Evolutionary conservation across 2,113 vertebrate species (phyloP), one percentile per base, ranked within the genome.

Genomic region (Festucalex cinctus): DNA sequence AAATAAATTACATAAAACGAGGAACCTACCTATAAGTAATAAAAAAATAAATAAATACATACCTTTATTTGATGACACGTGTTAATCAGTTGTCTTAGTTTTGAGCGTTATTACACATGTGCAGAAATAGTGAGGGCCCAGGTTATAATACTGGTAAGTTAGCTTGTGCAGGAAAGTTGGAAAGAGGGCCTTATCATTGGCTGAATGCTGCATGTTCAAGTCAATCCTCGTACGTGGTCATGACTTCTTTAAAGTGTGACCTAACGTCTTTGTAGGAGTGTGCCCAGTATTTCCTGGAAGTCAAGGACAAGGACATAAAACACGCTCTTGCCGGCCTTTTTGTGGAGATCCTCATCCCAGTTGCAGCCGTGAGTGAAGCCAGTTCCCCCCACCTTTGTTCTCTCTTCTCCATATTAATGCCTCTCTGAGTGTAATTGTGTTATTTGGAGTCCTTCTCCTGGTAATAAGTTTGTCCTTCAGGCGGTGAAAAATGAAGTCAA

Each of bases 401-500:
- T 62, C n/a, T 14, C n/a, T 35, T 22, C 20, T 66, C 32, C 2
- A 8, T 0, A 9, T 51, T 12, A 17, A 14, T 48, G 6, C 59
- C 53, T 39, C 13, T 41, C 63, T 6, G 0, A 16, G 6, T 64
- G 37, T 68, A 9, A 24, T 61, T 60, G 17, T 66, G 5, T 60
- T 39, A 32, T 9, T 36, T 24, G 19, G 39, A 3, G n/a, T 5
- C 2, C 63, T 12, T 26, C 51, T 13, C 3, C 22, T 10, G 20
- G 5, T 63, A 46, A 73, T 57, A 5, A 66, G 37, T 76, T 8
- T 82, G 77, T 83, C 79, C 65, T 69, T 76, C 76, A 99, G 97
- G 95, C 97, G 92, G 97, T 99, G 89, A 99, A 98, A 92, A 99
- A 99, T 84, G 97, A 99, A 95, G 97, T 99, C 84, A 99, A 99